Conservation (phyloP, 2,797 vertebrate genomes). For the Neosilurus mollespiculum region DNA sequence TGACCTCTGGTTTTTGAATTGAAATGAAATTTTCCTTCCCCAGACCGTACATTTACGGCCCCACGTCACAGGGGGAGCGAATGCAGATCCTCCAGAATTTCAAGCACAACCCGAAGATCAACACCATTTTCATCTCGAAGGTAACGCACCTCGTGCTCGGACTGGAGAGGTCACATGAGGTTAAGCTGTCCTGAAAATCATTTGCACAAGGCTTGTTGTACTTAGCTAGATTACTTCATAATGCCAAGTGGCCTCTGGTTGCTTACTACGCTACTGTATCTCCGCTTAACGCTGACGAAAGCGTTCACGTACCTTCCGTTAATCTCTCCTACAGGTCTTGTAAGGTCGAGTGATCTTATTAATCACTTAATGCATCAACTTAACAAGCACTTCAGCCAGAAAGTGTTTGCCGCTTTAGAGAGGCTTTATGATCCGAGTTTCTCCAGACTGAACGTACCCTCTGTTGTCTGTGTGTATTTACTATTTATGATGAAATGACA, state of each 20-base stretch:
- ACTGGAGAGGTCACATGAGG: neutral
- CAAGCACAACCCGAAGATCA: conserved; percentile 98
- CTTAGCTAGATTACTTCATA: neutral
- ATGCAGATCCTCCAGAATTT: conserved; percentile 99
- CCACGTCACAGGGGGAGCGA: conserved; percentile 94
- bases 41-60: conserved; percentile 96
- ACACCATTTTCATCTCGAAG: conserved; percentile 99
- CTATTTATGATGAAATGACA: too few relatives aligned
- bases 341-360: neutral
- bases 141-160: conserved; percentile 61
- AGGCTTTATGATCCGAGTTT: neutral
- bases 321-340: neutral
- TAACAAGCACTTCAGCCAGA: conserved; percentile 7
- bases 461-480: too few relatives aligned
- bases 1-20: neutral
- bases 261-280: neutral
- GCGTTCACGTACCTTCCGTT: neutral
- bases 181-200: too few relatives aligned
- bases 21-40: neutral
- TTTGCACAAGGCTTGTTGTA: neutral
- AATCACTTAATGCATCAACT: neutral
- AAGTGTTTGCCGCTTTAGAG: neutral
- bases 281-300: neutral
- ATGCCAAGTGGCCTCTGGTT: neutral
- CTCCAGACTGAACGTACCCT: too few relatives aligned